These are phyloP conservation scores for Megalops atlanticus DNA, from an alignment of 2,113 vertebrate genomes.

Conservation along the genomic window DNA sequence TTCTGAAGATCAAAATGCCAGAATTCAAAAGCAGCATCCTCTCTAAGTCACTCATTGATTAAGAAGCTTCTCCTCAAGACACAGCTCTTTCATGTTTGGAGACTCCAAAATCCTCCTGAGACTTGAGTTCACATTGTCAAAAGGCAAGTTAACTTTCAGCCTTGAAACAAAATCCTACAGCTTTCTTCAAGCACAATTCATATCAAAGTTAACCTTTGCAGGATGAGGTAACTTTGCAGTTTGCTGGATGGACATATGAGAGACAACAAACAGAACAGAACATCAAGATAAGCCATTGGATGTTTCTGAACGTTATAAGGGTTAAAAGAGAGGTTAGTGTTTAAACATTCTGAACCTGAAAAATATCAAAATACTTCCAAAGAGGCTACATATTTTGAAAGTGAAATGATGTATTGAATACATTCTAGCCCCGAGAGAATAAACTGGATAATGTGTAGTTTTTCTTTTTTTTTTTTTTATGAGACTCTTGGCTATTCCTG, in stretches of 20 bases:
- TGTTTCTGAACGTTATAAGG: background rate
- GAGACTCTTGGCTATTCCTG: too few relatives aligned
- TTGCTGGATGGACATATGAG: background rate
- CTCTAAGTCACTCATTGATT: background rate
- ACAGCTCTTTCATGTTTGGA: background rate
- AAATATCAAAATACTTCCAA: too few relatives aligned
- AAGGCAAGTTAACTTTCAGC: background rate
- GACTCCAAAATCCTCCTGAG: background rate
- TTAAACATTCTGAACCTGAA: too few relatives aligned
- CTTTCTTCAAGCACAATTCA: background rate
- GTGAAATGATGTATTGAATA: too few relatives aligned
- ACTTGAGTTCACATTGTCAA: conserved; percentile 4
- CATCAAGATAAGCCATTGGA: background rate
- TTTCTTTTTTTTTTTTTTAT: too few relatives aligned
- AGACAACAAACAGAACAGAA: background rate
- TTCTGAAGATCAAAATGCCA: background rate
- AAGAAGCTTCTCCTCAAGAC: conserved; percentile 3
- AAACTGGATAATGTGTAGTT: too few relatives aligned
- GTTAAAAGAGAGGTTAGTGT: background rate
- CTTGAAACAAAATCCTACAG: background rate
- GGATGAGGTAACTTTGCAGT: background rate
- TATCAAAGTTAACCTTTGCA: background rate
- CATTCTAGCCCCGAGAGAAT: too few relatives aligned
- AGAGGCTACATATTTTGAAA: too few relatives aligned
- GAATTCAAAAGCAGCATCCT: background rate